Conservation (phyloP, 2,113 vertebrate genomes). For the Gavialis gangeticus region DNA sequence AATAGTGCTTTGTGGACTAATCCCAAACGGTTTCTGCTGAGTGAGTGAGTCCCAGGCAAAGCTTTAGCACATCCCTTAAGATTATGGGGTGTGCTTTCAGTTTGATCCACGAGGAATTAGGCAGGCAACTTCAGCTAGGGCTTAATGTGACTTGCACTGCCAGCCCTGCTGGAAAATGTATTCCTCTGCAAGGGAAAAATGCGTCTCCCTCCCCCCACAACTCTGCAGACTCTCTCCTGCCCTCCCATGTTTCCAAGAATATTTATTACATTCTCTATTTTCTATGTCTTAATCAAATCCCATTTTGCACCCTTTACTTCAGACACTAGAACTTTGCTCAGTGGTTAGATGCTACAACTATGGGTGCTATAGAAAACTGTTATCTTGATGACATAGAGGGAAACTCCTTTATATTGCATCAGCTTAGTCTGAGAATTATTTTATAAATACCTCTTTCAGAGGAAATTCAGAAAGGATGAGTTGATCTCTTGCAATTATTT, state of each 20-base stretch:
- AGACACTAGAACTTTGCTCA: not conserved
- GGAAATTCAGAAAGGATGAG: not conserved
- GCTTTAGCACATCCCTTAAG: slow-evolving; percentile 73
- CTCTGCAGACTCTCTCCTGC: slow-evolving; percentile 14
- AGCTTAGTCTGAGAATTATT: slow-evolving; percentile 2
- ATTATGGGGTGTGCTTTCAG: slow-evolving; percentile 67
- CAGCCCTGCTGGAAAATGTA: slow-evolving; percentile 39
- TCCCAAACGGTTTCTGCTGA: slow-evolving; percentile 73
- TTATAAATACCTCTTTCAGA: not conserved
- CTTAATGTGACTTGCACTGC: slow-evolving; percentile 65
- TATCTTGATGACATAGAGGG: not conserved
- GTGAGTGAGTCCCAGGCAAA: slow-evolving; percentile 66
- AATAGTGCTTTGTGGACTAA: slow-evolving; percentile 66
- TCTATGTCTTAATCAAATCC: slow-evolving; percentile 36
- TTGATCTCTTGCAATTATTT: not conserved
- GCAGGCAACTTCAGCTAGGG: slow-evolving; percentile 61
- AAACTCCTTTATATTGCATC: not conserved
- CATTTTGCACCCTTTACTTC: slow-evolving; percentile 16
- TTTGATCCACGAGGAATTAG: slow-evolving; percentile 71
- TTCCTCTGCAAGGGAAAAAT: slow-evolving; percentile 54
- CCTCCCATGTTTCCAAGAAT: not conserved
- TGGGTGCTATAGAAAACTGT: not conserved
- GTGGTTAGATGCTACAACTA: not conserved
- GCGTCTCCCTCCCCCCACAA: slow-evolving; percentile 22
- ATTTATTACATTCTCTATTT: slow-evolving; percentile 43